These are phyloP conservation scores for Etheostoma cragini DNA, from an alignment of 2,113 vertebrate species.

Conservation along the genomic window DNA sequence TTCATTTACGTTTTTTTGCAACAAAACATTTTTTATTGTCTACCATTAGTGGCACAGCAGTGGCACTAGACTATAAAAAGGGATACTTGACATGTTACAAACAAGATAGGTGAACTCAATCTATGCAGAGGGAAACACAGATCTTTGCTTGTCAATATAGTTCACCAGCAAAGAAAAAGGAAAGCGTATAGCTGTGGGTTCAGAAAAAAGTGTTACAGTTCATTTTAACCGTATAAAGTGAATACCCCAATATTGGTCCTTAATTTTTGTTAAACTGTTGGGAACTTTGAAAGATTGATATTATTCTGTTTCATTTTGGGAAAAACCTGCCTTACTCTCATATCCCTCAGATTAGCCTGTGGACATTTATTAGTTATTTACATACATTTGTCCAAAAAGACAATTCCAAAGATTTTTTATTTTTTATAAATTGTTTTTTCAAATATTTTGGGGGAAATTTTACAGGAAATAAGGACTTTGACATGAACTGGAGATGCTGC, in stretches of 20 bases:
- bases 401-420: no score
- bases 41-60: not conserved
- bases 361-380: not conserved
- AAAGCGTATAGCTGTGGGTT: not conserved
- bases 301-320: not conserved
- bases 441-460: not conserved
- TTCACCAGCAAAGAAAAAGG: not conserved
- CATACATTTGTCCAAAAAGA: not conserved
- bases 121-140: not conserved
- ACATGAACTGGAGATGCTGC: no score
- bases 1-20: not conserved
- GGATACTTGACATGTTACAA: not conserved
- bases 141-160: not conserved
- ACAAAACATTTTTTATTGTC: not conserved
- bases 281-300: not conserved
- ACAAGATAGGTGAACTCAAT: not conserved
- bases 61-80: not conserved
- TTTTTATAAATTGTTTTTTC: no score
- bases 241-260: not conserved
- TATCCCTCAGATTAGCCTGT: not conserved
- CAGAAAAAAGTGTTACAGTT: not conserved
- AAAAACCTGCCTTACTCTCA: not conserved
- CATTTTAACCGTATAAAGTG: not conserved
- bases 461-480: no score
- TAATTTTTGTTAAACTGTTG: not conserved